Evolutionary conservation across 2,888 invertebrate genomes (phyloP), one percentile per base, ranked within the genome.

Genomic region (Listrodromus nycthemerus): DNA sequence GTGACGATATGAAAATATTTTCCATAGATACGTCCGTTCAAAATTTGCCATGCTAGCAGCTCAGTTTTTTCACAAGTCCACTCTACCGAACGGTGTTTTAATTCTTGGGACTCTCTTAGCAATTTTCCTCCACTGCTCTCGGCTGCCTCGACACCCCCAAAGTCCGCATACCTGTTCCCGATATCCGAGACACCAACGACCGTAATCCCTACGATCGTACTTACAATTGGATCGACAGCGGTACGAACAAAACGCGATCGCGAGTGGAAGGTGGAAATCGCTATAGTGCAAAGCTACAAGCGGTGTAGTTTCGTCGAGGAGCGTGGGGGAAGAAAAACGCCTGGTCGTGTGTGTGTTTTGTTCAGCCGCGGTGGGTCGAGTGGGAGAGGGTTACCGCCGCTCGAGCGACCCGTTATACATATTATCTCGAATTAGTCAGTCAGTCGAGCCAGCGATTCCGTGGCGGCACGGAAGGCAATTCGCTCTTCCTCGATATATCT

Each of bases 371-470:
- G 76, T 73, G 86, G 80, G 79, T 65, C 85, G 88, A 91, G 91
- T 91, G 91, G 92, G 91, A 91, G 91, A 86, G 84, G 85, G 88
- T 90, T 88, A 89, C 88, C 88, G 89, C 71, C 82, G 75, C 61
- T 75, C 73, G 81, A 89, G 86, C 89, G 89, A 89, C 90, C 92
- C 91, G 92, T 91, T 91, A 92, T 84, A 84, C 84, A 81, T 89
- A 91, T 91, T 92, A 92, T 92, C 91, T 89, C 87, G 88, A 90
- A 88, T 90, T 89, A 89, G 90, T 92, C 89, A 91, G 91, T 91
- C 91, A 90, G 91, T 92, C 90, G 91, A 88, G 88, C 88, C 87
- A 89, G 88, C 87, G 88, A 89, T 89, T 85, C 84, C 86, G 88
- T 85, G 86, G 87, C 87, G 89, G 88, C 86, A 79, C 86, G 85